Base-by-base conservation (phyloP, 2,888 invertebrate species). In the Phorcus lineatus region DNA sequence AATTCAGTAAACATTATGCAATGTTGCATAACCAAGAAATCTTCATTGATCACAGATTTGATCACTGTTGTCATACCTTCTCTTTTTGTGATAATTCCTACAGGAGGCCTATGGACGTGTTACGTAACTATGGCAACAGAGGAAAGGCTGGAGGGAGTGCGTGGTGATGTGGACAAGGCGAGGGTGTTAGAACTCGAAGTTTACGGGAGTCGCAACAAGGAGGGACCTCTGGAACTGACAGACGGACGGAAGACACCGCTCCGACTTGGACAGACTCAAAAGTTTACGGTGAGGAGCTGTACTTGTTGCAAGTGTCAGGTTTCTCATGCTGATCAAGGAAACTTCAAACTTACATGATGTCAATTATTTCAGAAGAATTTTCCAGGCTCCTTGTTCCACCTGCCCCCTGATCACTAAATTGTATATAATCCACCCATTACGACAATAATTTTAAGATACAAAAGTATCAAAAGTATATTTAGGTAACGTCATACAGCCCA, bases 21-120 rank as follows among this genome's bases (percentile, higher is more conserved):
- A n/a, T n/a, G n/a, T n/a, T n/a, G n/a, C n/a, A n/a, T n/a, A n/a
- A n/a, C n/a, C n/a, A n/a, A n/a, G n/a, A n/a, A n/a, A n/a, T n/a
- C n/a, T n/a, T n/a, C n/a, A n/a, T n/a, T n/a, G n/a, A n/a, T n/a
- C n/a, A n/a, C n/a, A n/a, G n/a, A n/a, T n/a, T n/a, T n/a, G n/a
- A n/a, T n/a, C n/a, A n/a, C n/a, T n/a, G n/a, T n/a, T n/a, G n/a
- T n/a, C n/a, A n/a, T n/a, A n/a, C n/a, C n/a, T n/a, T n/a, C n/a
- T n/a, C n/a, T n/a, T 47, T 47, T 47, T 47, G 11, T 47, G 47
- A 47, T 47, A 47, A 4, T 54, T 11, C 57, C 74, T 81, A 11
- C 81, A 90, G 90, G 86, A 74, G 89, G 89, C 17, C 62, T 85
- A 6, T 91, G 89, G 89, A 85, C 83, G 40, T 87, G 88, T 77